Percentiles rank a stretch among this genome's conserved stretches.
Conservation (phyloP, 2,888 invertebrate genomes). For the Caenorhabditis plicata region DNA sequence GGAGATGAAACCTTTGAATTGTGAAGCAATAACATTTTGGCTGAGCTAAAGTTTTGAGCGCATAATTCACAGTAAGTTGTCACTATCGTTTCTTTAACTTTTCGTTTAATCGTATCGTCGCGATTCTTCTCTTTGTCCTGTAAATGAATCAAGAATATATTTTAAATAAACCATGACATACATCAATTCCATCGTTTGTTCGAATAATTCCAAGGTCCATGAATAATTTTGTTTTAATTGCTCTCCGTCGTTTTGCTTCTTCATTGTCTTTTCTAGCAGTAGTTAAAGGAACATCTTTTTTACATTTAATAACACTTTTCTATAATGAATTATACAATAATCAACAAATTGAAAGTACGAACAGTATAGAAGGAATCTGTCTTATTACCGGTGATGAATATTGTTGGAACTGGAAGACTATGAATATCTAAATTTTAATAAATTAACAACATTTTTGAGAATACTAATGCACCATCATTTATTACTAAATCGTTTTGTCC, state of each 20-base stretch:
- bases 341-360: not conserved
- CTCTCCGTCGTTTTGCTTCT: conserved; percentile 8
- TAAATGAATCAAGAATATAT: too few species aligned
- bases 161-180: conserved; percentile 1
- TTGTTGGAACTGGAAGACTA: not conserved
- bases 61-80: conserved; percentile 27
- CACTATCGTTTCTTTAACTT: conserved; percentile 25
- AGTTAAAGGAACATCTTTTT: conserved; percentile 4
- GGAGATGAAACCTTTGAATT: conserved; percentile 4
- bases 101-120: conserved; percentile 25
- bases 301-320: not conserved
- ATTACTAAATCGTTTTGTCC: not conserved
- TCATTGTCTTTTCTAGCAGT: conserved; percentile 13
- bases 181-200: conserved; percentile 28
- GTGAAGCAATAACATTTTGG: conserved; percentile 28
- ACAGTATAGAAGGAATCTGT: not conserved
- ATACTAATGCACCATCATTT: not conserved
- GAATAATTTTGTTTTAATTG: conserved; percentile 29
- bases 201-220: conserved; percentile 27
- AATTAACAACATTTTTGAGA: not conserved
- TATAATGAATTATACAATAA: not conserved
- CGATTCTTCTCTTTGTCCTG: conserved; percentile 19
- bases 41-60: conserved; percentile 26
- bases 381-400: not conserved
- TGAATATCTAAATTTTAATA: not conserved